Base-by-base conservation (phyloP, 2,113 vertebrate species). In the Aegypius monachus region DNA sequence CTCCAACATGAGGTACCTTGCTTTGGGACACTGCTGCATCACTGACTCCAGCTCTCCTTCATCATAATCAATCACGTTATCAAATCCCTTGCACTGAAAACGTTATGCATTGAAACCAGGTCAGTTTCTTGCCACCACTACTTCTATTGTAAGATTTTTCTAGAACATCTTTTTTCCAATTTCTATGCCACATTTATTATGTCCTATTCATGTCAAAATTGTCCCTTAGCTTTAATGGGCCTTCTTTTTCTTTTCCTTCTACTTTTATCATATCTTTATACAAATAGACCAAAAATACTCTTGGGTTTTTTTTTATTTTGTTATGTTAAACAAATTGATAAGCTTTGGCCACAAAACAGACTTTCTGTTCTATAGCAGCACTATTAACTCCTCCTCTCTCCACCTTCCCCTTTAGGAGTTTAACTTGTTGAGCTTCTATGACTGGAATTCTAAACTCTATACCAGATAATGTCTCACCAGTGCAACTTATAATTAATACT, bases 401-500 rank as follows among this genome's bases (percentile, higher is more conserved):
- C 9, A 65, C 32, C 23, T 90, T 34, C 43, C 87, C 78, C 56
- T 36, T 79, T 88, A 92, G 56, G 79, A 93, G 25, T 93, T 95
- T 59, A 94, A 90, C 66, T 90, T 79, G 52, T 87, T 88, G 81
- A 95, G 85, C 8, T 94, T 96, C 93, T 92, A 92, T 90, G 66
- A 88, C 81, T 55, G 20, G 88, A 96, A 88, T 92, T 96, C 81
- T 86, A 95, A 97, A 95, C 77, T 81, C 68, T 63, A 16, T 74
- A 87, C 47, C 43, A 93, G 81, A 73, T 95, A 96, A 89, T 67
- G 89, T 95, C 95, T 96, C 95, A 95, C 84, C 78, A 96, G 90
- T 93, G 70, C 90, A 96, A 96, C 79, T 93, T 95, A 94, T 96
- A 96, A 97, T 96, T 96, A 97, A 96, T 96, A 94, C 84, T 96